Evolutionary conservation across 2,888 invertebrate genomes (phyloP).

Genomic region (Morpho achilles): DNA sequence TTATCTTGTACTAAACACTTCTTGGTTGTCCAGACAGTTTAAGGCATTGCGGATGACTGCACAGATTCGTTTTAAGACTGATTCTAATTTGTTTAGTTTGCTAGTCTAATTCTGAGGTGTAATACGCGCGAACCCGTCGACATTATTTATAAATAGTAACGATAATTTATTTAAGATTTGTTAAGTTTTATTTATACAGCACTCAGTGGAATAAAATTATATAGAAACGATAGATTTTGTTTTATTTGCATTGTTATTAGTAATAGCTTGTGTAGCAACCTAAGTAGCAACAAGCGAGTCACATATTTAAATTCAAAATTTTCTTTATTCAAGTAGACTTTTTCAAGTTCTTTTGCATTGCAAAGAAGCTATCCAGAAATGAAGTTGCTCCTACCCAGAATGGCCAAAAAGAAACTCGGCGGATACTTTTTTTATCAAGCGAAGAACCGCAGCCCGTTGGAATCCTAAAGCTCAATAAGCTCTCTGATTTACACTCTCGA

Average conservation of each 20-base stretch:
- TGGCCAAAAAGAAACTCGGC: too few species aligned
- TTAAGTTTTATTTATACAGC: constrained; percentile 73
- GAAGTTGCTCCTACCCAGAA: too few species aligned
- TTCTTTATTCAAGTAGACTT: too few species aligned
- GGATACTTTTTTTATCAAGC: too few species aligned
- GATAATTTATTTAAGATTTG: constrained; percentile 58
- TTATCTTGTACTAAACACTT: constrained; percentile 29
- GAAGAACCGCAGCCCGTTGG: too few species aligned
- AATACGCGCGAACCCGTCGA: constrained; percentile 73
- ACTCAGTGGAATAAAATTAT: constrained; percentile 38
- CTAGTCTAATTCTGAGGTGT: constrained; percentile 44
- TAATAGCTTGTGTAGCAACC: too few species aligned
- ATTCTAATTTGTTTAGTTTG: constrained; percentile 43
- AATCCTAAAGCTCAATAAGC: too few species aligned
- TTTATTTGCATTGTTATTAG: constrained; percentile 1
- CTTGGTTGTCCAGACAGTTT: constrained; percentile 44
- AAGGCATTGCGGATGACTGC: constrained; percentile 42
- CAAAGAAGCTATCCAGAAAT: too few species aligned
- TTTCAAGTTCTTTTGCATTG: too few species aligned
- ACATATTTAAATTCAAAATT: too few species aligned
- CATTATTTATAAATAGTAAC: constrained; percentile 49
- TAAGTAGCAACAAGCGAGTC: too few species aligned
- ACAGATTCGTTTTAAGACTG: constrained; percentile 56
- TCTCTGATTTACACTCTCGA: too few species aligned
- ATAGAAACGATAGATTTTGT: constrained; percentile 8